Evolutionary conservation across 2,888 invertebrate species (phyloP), one percentile per base, ranked within the genome.

Genomic region (Halocaridina rubra): DNA sequence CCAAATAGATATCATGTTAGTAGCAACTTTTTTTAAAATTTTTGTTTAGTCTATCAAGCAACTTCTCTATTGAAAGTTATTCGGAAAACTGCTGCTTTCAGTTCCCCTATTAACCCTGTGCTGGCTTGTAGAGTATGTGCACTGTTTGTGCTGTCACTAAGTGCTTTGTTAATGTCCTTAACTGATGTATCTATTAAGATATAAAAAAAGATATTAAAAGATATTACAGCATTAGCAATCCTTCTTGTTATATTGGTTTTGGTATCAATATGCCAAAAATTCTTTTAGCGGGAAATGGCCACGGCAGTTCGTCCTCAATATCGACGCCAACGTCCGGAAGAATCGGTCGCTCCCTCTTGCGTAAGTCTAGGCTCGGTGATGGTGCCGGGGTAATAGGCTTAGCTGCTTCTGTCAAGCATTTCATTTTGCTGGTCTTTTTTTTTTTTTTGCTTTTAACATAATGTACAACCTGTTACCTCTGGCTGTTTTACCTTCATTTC

Each of bases 201-300:
- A n/a, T n/a, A n/a, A n/a, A n/a, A n/a, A n/a, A n/a, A n/a, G 24
- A 72, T 24, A 46, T 24, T 30, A 32, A 8, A 57, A 59, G 53
- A 53, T 53, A 59, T 27, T 59, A 29, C 76, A 53, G 19, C 76
- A 53, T 16, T 53, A 53, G 53, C n/a, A n/a, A 53, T 19, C n/a
- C n/a, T n/a, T n/a, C 16, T 53, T 53, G 19, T 53, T 19, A 53
- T 30, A n/a, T 59, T 77, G 39, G 30, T 24, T 33, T 19, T 27
- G 24, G 46, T 39, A 69, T 53, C 22, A 79, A 69, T 27, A 67
- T 46, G 64, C 39, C 27, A 69, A 8, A 33, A 69, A 80, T 46
- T 59, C 29, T 72, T 80, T 74, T 80, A 84, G 82, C 78, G 71
- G 61, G 72, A 78, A 84, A 84, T 64, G 82, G 82, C 46, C 82